Base-by-base conservation (phyloP, 1,140 invertebrate species). In the Drosophila truncata region DNA sequence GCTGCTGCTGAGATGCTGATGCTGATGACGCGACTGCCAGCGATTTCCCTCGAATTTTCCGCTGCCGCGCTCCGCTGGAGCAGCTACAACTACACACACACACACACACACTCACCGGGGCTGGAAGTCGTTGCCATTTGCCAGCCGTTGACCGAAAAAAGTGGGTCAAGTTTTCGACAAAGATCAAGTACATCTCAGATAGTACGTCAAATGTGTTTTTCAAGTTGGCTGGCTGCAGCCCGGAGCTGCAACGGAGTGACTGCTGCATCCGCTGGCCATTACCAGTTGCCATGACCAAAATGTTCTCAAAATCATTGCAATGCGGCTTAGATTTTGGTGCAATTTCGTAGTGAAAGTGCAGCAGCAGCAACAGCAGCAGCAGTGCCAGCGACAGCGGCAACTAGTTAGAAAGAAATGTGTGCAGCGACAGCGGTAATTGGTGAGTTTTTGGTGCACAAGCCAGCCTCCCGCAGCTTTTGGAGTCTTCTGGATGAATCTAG, bases 171-270 rank as follows among this genome's bases (percentile, higher is more conserved):
- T 86, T 85, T 86, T 39, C 80, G 73, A 86, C 82, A 86, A 86
- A 85, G 82, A 85, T 86, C 82, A 85, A 85, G 82, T 87, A 86
- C 82, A 86, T 86, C 82, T 67, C 70, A 82, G 82, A 86, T 86
- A 86, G 74, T 78, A 72, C 61, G 61, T 79, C 66, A 67, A 82
- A 79, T 67, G 60, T 63, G 65, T 58, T 65, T 52, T 41, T 64
- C 42, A 4, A 42, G 49, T 6, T 52, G 62, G 10, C 44, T 41
- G 55, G 42, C 7, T 13, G 76, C n/a, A 37, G 59, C 25, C 62
- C 27, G 57, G 57, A 79, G 75, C 64, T 35, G 33, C 31, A 33
- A 4, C 27, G 3, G 18, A 64, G 52, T 50, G 72, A 59, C 31
- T 58, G 61, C 47, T 80, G 82, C 75, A 82, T 86, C 78, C 67